Conservation (phyloP, 2,888 invertebrate genomes). For the Drosophila greeni region DNA sequence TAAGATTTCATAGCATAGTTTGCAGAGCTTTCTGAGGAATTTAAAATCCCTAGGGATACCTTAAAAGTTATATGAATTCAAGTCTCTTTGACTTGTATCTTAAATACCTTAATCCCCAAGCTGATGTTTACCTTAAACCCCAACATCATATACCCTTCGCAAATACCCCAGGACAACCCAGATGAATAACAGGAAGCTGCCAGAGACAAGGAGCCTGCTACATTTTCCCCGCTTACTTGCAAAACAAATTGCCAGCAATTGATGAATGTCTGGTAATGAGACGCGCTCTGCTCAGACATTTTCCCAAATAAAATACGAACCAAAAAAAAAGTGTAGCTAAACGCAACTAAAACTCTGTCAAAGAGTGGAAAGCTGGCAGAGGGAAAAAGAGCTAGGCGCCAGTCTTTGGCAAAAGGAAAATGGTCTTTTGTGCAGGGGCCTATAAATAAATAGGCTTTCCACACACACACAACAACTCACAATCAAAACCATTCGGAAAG, state of each 20-base stretch:
- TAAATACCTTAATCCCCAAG: background rate
- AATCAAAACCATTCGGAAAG: slow-evolving; percentile 39
- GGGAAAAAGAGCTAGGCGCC: slow-evolving; percentile 19
- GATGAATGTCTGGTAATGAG: slow-evolving; percentile 61
- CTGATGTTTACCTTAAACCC: background rate
- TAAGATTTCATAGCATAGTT: too few species aligned
- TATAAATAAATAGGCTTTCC: slow-evolving; percentile 49
- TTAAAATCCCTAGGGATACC: background rate
- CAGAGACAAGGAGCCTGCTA: slow-evolving; percentile 37
- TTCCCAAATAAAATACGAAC: slow-evolving; percentile 3
- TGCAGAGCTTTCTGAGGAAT: background rate
- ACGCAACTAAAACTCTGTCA: slow-evolving; percentile 41
- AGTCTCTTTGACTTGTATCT: background rate
- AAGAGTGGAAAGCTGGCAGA: slow-evolving; percentile 7
- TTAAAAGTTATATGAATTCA: background rate
- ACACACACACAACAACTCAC: slow-evolving; percentile 9
- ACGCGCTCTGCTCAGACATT: slow-evolving; percentile 16
- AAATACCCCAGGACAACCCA: slow-evolving; percentile 10
- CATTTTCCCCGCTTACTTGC: slow-evolving; percentile 28
- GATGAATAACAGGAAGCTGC: slow-evolving; percentile 23
- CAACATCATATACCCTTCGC: background rate
- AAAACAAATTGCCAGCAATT: slow-evolving; percentile 51
- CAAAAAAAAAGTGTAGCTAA: slow-evolving; percentile 30
- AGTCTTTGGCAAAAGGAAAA: slow-evolving; percentile 17
- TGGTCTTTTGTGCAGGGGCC: slow-evolving; percentile 34